Conservation (phyloP, 2,797 vertebrate species). For the Epinephelus awoara region DNA sequence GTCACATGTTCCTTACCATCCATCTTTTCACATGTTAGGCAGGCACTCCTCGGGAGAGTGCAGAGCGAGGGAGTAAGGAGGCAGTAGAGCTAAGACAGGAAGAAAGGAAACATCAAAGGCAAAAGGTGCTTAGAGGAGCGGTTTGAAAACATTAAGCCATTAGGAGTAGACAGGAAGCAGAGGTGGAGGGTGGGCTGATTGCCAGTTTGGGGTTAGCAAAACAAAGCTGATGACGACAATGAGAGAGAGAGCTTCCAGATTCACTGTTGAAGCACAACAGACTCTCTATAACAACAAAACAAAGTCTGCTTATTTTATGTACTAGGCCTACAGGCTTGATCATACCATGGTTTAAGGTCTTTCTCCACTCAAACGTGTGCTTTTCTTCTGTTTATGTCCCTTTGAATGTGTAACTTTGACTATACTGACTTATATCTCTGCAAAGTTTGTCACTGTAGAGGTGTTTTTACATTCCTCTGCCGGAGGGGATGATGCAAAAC, state of each 20-base stretch:
- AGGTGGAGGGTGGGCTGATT: background rate
- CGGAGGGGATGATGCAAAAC: too few relatives aligned
- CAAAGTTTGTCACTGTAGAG: too few relatives aligned
- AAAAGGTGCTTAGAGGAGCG: slow-evolving; percentile 15
- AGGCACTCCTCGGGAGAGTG: too few relatives aligned
- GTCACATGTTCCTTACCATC: background rate
- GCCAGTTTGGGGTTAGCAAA: slow-evolving; percentile 22
- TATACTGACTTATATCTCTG: too few relatives aligned
- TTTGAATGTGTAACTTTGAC: too few relatives aligned
- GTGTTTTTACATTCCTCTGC: too few relatives aligned
- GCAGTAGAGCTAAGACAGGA: background rate
- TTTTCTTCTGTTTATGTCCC: too few relatives aligned
- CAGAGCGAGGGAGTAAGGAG: background rate
- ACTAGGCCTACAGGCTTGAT: background rate
- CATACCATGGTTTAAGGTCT: background rate
- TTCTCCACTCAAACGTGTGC: too few relatives aligned
- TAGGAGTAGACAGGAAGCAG: slow-evolving; percentile 7
- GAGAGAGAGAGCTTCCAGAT: slow-evolving; percentile 1
- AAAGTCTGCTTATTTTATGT: background rate
- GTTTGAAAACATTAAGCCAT: slow-evolving; percentile 37
- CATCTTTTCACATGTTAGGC: background rate
- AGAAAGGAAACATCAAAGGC: background rate
- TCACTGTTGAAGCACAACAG: background rate
- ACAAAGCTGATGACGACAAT: slow-evolving; percentile 1
- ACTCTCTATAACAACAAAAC: background rate